Conservation (phyloP, 2,888 invertebrate species). For the Thysanoteuthis rhombus region DNA sequence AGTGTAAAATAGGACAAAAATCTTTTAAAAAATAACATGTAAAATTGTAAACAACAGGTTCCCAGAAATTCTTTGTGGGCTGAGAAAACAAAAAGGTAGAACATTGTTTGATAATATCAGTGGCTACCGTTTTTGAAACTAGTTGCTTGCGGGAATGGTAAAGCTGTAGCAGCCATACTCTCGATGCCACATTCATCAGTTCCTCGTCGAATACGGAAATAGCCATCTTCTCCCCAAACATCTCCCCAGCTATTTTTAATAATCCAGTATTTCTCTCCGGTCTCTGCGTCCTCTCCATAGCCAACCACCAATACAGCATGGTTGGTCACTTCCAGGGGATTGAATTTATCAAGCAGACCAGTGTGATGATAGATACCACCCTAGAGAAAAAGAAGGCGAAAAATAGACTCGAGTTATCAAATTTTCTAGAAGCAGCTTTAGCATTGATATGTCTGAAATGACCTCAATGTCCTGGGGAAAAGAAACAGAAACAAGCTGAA, state of each 20-base stretch:
- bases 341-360: slow-evolving; percentile 60
- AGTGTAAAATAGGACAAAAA: no score
- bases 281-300: slow-evolving; percentile 66
- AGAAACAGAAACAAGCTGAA: no score
- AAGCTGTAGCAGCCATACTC: slow-evolving; percentile 55
- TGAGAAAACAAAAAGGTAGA: no score
- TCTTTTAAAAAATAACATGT: no score
- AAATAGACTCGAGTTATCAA: no score
- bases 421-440: no score
- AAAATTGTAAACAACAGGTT: no score
- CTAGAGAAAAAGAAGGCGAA: slow-evolving; percentile 57
- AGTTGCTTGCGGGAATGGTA: neutral
- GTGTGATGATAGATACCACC: slow-evolving; percentile 70
- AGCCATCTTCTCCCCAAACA: slow-evolving; percentile 65
- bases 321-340: slow-evolving; percentile 70
- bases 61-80: no score
- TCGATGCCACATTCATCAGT: slow-evolving; percentile 67
- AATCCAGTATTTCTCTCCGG: slow-evolving; percentile 66
- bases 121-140: neutral
- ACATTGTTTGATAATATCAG: neutral
- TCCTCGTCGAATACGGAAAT: slow-evolving; percentile 66
- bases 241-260: slow-evolving; percentile 68
- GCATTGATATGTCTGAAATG: no score
- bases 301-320: slow-evolving; percentile 71
- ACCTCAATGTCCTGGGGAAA: no score